Evolutionary conservation across 2,888 invertebrate genomes (phyloP), one percentile per base, ranked within the genome.

Genomic region (Helleia helle): DNA sequence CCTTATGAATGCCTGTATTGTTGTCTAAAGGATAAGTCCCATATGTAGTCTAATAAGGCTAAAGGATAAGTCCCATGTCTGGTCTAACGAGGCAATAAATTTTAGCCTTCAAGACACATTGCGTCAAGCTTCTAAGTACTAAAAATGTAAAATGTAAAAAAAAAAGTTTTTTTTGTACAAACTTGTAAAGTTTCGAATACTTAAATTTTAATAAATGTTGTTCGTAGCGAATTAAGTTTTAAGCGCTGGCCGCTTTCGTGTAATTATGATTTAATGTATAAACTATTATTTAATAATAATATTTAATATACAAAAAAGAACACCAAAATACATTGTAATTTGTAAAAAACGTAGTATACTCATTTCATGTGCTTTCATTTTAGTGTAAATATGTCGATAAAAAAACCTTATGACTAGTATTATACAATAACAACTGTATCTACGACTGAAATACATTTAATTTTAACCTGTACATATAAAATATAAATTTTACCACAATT

Each of bases 371-470:
- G 17, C 7, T 18, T 22, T 22, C 22, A 22, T 22, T 18, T 11
- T 12, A 8, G 3, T 38, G 38, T 38, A 38, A 18, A 38, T 28
- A 38, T 38, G 38, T 38, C 29, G 22, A 46, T 46, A 40, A 27
- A 27, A 14, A 34, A 44, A 55, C 52, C 55, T 57, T 56, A 58
- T 59, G 54, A 59, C 49, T 57, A 60, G 55, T 26, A 38, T 42
- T 18, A 41, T 47, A n/a, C n/a, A 52, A 57, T 61, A 62, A 59
- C 52, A 59, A 59, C 56, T 67, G 55, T 60, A 70, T 62, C 72
- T 79, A 68, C 62, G 83, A 83, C 83, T 81, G 81, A 81, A 31
- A 42, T 28, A 46, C 61, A 58, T 70, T 64, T 59, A 63, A 54
- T 60, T 64, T 63, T 69, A 58, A 51, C 53, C 27, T 56, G 54